Evolutionary conservation across 2,113 vertebrate genomes (phyloP), one percentile per base, ranked within the genome.

Genomic region (Oryzias woworae): DNA sequence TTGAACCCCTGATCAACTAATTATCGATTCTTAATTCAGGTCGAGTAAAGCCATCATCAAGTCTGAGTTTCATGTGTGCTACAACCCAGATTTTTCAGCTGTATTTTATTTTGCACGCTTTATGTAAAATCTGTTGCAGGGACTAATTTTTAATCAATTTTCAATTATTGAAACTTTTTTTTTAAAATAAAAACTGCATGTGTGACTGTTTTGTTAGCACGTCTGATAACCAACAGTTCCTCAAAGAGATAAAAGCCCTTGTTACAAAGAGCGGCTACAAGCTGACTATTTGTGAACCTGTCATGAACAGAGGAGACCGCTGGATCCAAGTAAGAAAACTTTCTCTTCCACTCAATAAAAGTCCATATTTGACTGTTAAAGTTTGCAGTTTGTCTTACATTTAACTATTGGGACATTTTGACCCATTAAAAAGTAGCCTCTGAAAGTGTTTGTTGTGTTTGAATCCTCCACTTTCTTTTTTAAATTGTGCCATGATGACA

Each of bases 241-340:
- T 95, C 45, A 95, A 94, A 77, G 93, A 88, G 73, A 92, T 98
- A 44, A 93, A 52, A 72, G 84, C 53, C 5, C 83, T 98, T 24
- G 93, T 92, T 2, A 62, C 70, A 36, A 87, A 82, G 14, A 88
- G 88, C 0, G 87, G 91, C n/a, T 92, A 81, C 4, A 90, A 94
- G 36, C 78, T 98, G 44, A 94, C 86, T 20, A 65, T 95, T 42
- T 96, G 94, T 58, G 66, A 88, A 0, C 87, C 94, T 71, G 92
- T 93, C 26, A 28, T 91, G 82, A 97, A 95, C 83, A 92, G 95
- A 0, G 90, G 93, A 0, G 96, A 98, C 80, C 95, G 96, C 75
- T 98, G 97, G 97, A 95, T 98, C 85, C 96, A 98, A 93, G 97
- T 96, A 68, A 53, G 18, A 16, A 57, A 15, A 53, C 15, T 3